Conservation (phyloP, 2,113 vertebrate species). For the Pungitius pungitius region DNA sequence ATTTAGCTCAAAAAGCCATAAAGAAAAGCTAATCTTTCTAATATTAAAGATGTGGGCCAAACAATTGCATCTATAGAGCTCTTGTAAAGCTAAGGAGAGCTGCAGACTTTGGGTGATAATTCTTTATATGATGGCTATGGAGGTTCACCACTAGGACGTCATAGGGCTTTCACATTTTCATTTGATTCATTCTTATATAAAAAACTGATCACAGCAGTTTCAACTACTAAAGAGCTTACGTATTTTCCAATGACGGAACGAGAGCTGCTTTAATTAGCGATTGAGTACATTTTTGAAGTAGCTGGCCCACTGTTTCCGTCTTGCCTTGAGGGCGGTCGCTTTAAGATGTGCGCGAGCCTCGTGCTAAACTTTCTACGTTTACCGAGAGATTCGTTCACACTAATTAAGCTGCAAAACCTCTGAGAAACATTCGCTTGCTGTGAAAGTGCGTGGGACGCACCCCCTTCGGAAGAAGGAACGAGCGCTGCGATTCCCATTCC, state of each 20-base stretch:
- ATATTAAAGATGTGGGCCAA: not conserved
- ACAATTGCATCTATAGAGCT: not conserved
- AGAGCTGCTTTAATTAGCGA: not conserved
- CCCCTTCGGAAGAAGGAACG: not conserved
- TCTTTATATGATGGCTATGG: no score
- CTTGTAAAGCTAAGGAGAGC: not conserved
- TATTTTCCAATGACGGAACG: not conserved
- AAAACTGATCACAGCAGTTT: not conserved
- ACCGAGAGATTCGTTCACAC: slow-evolving; percentile 23
- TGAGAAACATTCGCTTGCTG: slow-evolving; percentile 5
- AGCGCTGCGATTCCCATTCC: slow-evolving; percentile 27
- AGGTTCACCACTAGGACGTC: not conserved
- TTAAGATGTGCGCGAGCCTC: slow-evolving; percentile 10
- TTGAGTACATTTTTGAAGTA: not conserved
- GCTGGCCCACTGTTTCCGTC: not conserved
- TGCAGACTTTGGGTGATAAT: not conserved
- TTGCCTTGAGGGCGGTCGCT: not conserved
- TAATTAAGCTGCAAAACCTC: slow-evolving; percentile 35
- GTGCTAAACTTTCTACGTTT: not conserved
- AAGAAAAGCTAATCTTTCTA: not conserved
- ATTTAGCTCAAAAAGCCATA: not conserved
- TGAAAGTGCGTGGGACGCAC: slow-evolving; percentile 23
- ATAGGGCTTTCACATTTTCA: not conserved
- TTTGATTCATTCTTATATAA: not conserved
- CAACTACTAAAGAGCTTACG: not conserved